Evolutionary conservation across 2,888 invertebrate species (phyloP).

Genomic region (Tachystola acroxantha): DNA sequence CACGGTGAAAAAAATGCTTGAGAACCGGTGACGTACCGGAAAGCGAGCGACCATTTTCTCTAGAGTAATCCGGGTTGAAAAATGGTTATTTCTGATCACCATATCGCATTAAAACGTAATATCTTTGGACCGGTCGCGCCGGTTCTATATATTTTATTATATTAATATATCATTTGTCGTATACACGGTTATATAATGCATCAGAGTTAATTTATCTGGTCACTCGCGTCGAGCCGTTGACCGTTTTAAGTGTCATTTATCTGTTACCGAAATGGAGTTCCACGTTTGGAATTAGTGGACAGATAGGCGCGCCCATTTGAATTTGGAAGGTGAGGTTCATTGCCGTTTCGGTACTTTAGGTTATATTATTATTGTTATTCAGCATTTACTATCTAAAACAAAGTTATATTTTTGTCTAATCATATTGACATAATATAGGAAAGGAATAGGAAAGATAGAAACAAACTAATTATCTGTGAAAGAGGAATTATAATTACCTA

Average conservation of each 20-base stretch:
- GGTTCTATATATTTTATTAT: slow-evolving; percentile 38
- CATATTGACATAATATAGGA: too few species aligned
- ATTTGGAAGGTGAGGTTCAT: slow-evolving; percentile 14
- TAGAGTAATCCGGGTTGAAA: slow-evolving; percentile 43
- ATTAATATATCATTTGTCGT: slow-evolving; percentile 62
- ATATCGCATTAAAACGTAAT: slow-evolving; percentile 56
- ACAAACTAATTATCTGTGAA: too few species aligned
- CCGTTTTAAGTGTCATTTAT: slow-evolving; percentile 48
- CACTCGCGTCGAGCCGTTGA: slow-evolving; percentile 41
- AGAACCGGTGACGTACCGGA: slow-evolving; percentile 44
- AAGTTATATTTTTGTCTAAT: too few species aligned
- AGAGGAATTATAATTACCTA: too few species aligned
- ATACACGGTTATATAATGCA: slow-evolving; percentile 60
- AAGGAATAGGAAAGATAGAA: too few species aligned
- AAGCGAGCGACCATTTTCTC: slow-evolving; percentile 29
- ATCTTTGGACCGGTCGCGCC: slow-evolving; percentile 44
- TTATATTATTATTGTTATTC: too few species aligned
- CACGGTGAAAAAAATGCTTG: slow-evolving; percentile 31
- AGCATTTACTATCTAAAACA: too few species aligned
- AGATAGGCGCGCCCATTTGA: slow-evolving; percentile 17
- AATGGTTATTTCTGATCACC: slow-evolving; percentile 60
- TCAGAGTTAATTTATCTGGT: slow-evolving; percentile 66
- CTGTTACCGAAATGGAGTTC: slow-evolving; percentile 32
- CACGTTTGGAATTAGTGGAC: slow-evolving; percentile 24
- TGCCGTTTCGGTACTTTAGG: slow-evolving; percentile 7